Evolutionary conservation across 92 coral and sea anemone genomes (phyloP), one percentile per base, ranked within the genome.

Genomic region (Palythoa grandis): DNA sequence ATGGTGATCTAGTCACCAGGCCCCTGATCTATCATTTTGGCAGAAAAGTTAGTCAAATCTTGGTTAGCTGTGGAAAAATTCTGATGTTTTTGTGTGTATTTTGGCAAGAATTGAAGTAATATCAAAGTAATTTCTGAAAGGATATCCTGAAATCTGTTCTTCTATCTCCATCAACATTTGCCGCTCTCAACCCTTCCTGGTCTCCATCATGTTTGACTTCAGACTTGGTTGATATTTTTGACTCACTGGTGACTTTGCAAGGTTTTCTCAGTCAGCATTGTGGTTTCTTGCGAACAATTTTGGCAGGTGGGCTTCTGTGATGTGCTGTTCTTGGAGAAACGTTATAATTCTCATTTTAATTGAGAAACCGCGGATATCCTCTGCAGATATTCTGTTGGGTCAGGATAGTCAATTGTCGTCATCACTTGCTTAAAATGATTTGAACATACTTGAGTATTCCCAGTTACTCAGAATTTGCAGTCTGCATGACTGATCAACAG

Each of bases 401-500:
- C 9, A 1, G 77, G 77, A 39, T 15, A 15, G 20, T 40, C 77
- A 39, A 15, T 6, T 15, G 56, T 72, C 25, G 29, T 53, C 77
- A 35, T 40, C 5, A 7, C 57, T 2, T 72, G 24, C n/a, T 37
- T 72, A 7, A 40, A 72, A 17, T 40, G 77, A 22, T 72, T 72
- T 14, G 54, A 72, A 72, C 77, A 72, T 72, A 72, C 53, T 8
- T 12, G 13, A 11, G 56, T 67, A 53, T 37, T 72, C 14, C 53
- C 23, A 72, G 23, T 10, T 12, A 43, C 77, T 72, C 24, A 38
- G 77, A 72, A 72, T 6, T 22, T 8, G 22, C 24, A 7, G 77
- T 72, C 77, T 13, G 39, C 17, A 72, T 52, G 77, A 54, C 77
- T 23, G 35, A 72, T 72, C 24, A 72, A 22, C n/a, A n/a, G n/a